phyloP scores from a whole-genome alignment of 30 jellyfish, hydroid and myxozoan genomes.

The Pseudorhiza aurosa region DNA sequence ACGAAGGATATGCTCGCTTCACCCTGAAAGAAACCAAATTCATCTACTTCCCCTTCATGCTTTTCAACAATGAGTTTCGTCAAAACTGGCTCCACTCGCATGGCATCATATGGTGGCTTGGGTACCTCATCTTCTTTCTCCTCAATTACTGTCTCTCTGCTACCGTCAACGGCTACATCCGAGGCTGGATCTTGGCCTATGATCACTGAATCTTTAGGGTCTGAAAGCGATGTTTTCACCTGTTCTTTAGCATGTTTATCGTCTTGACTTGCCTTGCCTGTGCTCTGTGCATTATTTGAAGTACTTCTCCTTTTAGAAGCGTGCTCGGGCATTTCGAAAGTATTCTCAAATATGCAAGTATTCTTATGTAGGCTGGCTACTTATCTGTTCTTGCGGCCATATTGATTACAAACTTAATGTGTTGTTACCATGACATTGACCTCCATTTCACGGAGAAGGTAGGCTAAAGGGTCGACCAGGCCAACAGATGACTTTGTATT shows the following conservation, averaged over 20 bases:
- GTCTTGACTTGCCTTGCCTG: conserved; percentile 12
- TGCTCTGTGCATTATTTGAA: conserved; percentile 22
- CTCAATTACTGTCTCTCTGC: neutral
- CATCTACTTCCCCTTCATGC: conserved; percentile 79
- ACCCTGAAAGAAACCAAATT: conserved; percentile 47
- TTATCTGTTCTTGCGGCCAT: neutral
- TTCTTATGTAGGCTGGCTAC: too few relatives aligned
- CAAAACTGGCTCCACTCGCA: conserved; percentile 83
- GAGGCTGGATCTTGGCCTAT: neutral
- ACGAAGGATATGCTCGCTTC: conserved; percentile 50
- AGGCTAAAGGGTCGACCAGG: too few relatives aligned
- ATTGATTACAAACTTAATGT: neutral
- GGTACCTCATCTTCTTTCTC: conserved; percentile 15
- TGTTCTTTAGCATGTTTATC: conserved; percentile 9
- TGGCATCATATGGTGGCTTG: conserved; percentile 60
- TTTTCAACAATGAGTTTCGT: conserved; percentile 56
- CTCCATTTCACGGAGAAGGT: conserved; percentile 15
- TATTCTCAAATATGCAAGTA: too few relatives aligned
- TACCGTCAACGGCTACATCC: neutral
- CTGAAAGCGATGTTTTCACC: neutral
- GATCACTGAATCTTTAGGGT: neutral
- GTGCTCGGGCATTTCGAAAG: conserved; percentile 52
- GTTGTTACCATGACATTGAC: conserved; percentile 30
- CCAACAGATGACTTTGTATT: too few relatives aligned
- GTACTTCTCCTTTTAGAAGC: conserved; percentile 30